Base-by-base conservation (phyloP, 2,888 invertebrate genomes). In the Theretra japonica region DNA sequence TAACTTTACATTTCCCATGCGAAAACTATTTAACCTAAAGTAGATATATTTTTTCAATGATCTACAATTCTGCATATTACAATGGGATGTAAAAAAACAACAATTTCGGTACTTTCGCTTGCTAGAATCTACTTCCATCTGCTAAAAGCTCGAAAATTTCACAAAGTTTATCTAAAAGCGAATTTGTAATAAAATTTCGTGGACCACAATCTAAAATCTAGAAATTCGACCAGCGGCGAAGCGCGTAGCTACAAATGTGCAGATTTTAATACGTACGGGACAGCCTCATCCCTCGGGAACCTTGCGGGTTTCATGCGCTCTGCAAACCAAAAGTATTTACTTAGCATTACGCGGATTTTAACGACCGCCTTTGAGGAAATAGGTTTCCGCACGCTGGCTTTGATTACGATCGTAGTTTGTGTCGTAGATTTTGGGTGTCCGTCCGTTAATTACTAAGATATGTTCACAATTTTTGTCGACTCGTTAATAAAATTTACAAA, bases 261-360 rank as follows among this genome's bases (percentile, higher is more conserved):
- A 23, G 41, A 65, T n/a, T 65, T 48, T 23, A 65, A 75, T 73
- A 81, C 81, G 73, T 73, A 81, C 80, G 81, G 56, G 81, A 79
- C 28, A 81, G 81, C 73, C 77, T 80, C 81, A 81, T 81, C 72
- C 70, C 65, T 2, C 41, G 23, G 41, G 65, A 65, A 4, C 15
- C 25, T 11, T 15, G 65, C 62, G 33, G 33, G 62, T 48, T 23
- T 65, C 65, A 25, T 65, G 21, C 48, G 65, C 41, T 41, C 65
- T 65, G 65, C 41, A 53, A 53, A 53, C 53, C 53, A 53, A 53
- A 65, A 65, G 48, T 48, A 65, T 65, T 65, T 65, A 65, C 62
- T 33, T 15, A 48, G 41, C 48, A 21, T 65, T 23, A 65, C 17
- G 53, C 6, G 65, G 23, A 65, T 65, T 60, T 65, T 41, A 65